Evolutionary conservation across 2,113 vertebrate genomes (phyloP).

Genomic region (Charadrius vociferus): DNA sequence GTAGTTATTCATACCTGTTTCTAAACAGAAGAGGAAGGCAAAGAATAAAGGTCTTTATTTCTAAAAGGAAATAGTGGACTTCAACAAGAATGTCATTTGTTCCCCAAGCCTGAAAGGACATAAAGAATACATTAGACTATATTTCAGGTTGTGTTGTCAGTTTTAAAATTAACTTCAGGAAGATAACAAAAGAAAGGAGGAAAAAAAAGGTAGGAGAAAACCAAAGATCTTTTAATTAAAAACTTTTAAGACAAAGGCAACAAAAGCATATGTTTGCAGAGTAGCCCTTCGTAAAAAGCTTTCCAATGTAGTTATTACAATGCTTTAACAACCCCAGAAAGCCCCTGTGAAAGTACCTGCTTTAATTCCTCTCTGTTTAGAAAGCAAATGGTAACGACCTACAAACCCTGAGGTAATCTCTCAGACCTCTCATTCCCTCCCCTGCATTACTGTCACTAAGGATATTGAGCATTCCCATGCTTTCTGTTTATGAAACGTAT

Average conservation of each 20-base stretch:
- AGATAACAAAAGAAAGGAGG: background rate
- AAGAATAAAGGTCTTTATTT: background rate
- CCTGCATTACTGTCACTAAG: background rate
- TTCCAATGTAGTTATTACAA: background rate
- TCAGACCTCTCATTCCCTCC: background rate
- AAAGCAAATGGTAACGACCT: background rate
- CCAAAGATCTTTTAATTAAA: background rate
- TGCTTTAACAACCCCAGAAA: background rate
- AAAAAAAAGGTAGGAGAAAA: background rate
- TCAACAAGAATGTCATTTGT: conserved; percentile 49
- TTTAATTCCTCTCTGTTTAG: conserved; percentile 25
- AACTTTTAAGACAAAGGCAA: background rate
- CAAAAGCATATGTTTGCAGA: background rate
- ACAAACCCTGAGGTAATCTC: background rate
- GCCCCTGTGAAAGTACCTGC: background rate
- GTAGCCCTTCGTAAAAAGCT: background rate
- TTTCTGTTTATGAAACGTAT: conserved; percentile 40
- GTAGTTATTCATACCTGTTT: background rate
- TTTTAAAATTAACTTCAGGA: background rate
- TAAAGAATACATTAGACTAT: background rate
- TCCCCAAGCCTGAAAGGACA: conserved; percentile 70
- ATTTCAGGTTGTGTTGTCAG: background rate
- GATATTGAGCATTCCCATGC: conserved; percentile 36
- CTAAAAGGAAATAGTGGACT: background rate
- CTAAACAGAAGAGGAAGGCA: background rate